Percentiles rank a stretch among this genome's conserved stretches.
phyloP scores from a whole-genome alignment of 2,113 vertebrate species.

The Triplophysa tibetana region DNA sequence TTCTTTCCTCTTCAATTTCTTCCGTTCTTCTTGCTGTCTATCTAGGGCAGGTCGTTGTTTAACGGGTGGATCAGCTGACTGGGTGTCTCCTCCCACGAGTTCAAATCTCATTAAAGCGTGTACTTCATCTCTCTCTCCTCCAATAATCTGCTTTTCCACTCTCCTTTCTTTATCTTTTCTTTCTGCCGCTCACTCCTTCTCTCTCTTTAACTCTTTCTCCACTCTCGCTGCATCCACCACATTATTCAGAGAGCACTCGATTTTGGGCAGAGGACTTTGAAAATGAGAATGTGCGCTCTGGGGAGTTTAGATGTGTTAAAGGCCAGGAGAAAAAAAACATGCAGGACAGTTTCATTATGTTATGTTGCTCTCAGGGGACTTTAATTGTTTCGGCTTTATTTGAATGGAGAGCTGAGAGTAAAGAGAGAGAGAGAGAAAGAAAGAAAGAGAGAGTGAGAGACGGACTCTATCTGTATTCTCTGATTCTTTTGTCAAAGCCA shows the following conservation, averaged over 20 bases:
- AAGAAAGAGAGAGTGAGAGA: background rate
- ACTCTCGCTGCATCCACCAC: constrained; percentile 1
- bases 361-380: constrained; percentile 36
- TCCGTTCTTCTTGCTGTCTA: constrained; percentile 48
- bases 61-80: constrained; percentile 72
- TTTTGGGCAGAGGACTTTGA: constrained; percentile 22
- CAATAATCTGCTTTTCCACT: constrained; percentile 33
- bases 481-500: constrained; percentile 26
- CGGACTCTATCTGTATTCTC: constrained; percentile 4
- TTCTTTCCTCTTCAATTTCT: constrained; percentile 23
- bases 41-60: constrained; percentile 55
- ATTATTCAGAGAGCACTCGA: background rate
- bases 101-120: constrained; percentile 76
- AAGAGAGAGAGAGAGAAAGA: background rate
- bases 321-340: constrained; percentile 1
- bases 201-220: background rate
- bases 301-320: background rate
- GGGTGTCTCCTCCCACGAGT: constrained; percentile 74
- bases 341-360: constrained; percentile 43
- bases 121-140: constrained; percentile 23
- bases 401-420: background rate
- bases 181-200: background rate
- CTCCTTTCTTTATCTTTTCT: constrained; percentile 29
- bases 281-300: constrained; percentile 33
- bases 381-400: constrained; percentile 39